Evolutionary conservation across 1,140 invertebrate genomes (phyloP).

Genomic region (Trichogramma pretiosum): DNA sequence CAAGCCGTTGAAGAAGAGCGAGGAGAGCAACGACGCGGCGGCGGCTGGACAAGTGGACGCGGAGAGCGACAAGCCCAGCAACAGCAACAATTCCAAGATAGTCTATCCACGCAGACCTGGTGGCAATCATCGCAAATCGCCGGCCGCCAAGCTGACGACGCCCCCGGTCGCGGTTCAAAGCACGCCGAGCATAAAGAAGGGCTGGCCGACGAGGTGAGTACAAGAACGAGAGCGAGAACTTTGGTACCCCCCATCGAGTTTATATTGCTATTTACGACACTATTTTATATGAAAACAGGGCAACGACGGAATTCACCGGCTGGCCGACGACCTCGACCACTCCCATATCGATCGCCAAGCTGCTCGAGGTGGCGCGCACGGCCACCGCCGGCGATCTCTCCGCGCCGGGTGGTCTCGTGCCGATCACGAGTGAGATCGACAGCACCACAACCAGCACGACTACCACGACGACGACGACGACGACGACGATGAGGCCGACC

Average conservation of each 20-base stretch:
- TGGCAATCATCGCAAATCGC: slow-evolving; percentile 48
- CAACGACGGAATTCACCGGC: slow-evolving; percentile 78
- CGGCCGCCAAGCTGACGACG: slow-evolving; percentile 53
- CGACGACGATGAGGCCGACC: slow-evolving; percentile 65
- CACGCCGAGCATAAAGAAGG: slow-evolving; percentile 60
- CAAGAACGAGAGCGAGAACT: not conserved
- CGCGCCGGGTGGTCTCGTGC: slow-evolving; percentile 28
- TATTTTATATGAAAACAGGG: slow-evolving; percentile 49
- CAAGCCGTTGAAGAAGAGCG: not conserved
- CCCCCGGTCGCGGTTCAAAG: slow-evolving; percentile 36
- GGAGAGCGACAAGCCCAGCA: slow-evolving; percentile 33
- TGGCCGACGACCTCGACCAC: slow-evolving; percentile 80
- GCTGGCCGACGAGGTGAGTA: slow-evolving; percentile 65
- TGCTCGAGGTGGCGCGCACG: slow-evolving; percentile 62
- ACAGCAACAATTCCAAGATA: slow-evolving; percentile 46
- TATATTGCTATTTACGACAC: too few relatives aligned
- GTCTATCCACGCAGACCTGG: slow-evolving; percentile 73
- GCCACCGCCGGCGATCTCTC: slow-evolving; percentile 50
- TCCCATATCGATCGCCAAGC: slow-evolving; percentile 72
- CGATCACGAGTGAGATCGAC: slow-evolving; percentile 34
- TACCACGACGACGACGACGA: slow-evolving; percentile 70
- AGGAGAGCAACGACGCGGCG: not conserved
- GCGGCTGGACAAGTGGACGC: too few relatives aligned
- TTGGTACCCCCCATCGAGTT: too few relatives aligned
- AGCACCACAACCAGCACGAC: slow-evolving; percentile 56